Percentiles rank a stretch among this genome's conserved stretches.
These are phyloP conservation scores for Microcebus ravelobensis DNA, from an alignment of 2,113 vertebrate genomes.

Conservation along the genomic window DNA sequence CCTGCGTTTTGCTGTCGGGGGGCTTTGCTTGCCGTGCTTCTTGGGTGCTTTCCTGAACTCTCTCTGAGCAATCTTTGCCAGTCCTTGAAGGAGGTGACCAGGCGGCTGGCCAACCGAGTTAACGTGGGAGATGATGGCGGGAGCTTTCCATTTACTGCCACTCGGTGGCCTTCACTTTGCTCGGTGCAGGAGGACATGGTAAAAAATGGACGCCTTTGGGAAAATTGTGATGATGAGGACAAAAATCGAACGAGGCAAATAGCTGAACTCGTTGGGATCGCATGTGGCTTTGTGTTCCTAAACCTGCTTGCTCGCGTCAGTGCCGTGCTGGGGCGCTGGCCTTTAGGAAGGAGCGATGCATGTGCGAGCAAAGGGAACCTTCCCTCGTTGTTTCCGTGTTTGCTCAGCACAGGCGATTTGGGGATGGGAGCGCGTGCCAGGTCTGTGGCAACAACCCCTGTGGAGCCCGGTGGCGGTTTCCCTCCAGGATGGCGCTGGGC, in stretches of 20 bases:
- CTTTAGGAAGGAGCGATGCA: no score
- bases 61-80: neutral
- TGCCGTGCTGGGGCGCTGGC: accelerated
- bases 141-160: neutral
- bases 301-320: neutral
- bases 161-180: neutral
- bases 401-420: accelerated
- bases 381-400: accelerated
- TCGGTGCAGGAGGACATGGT: neutral
- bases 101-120: neutral
- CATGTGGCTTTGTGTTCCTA: neutral
- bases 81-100: neutral
- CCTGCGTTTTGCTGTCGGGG: neutral
- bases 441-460: accelerated
- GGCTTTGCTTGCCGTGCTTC: accelerated
- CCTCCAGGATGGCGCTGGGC: accelerated
- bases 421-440: neutral
- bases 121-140: neutral
- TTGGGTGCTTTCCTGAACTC: accelerated
- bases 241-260: neutral
- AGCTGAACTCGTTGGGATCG: neutral
- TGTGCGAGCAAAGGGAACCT: neutral
- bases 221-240: neutral
- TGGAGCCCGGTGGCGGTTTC: accelerated
- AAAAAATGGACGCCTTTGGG: neutral